Evolutionary conservation across 1,140 invertebrate species (phyloP).

Genomic region (Lysiphlebus fabarum): DNA sequence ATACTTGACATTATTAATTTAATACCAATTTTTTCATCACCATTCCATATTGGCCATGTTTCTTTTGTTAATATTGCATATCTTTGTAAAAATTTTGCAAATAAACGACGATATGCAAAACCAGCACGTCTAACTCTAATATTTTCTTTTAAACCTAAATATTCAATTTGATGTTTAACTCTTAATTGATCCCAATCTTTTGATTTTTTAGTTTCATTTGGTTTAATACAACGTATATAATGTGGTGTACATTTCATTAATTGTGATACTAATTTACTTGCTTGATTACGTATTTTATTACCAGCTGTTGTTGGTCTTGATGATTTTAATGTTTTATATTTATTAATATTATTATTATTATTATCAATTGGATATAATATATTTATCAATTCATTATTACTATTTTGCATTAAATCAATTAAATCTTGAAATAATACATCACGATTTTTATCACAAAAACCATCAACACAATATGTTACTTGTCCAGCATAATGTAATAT

Average conservation of each 20-base stretch:
- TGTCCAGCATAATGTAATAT: conserved; percentile 75
- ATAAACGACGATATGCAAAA: conserved; percentile 64
- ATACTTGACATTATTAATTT: conserved; percentile 61
- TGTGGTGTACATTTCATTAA: conserved; percentile 72
- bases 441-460: conserved; percentile 76
- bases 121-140: conserved; percentile 67
- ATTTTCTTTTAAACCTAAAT: conserved; percentile 66
- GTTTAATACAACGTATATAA: conserved; percentile 76
- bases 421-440: conserved; percentile 73
- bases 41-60: conserved; percentile 66
- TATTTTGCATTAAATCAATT: conserved; percentile 71
- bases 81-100: conserved; percentile 65
- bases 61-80: conserved; percentile 70
- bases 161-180: conserved; percentile 65
- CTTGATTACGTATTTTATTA: conserved; percentile 72
- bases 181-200: conserved; percentile 69
- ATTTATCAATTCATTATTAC: conserved; percentile 63
- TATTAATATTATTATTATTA: conserved; percentile 33
- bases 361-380: conserved; percentile 64
- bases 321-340: conserved; percentile 56
- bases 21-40: conserved; percentile 61
- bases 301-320: conserved; percentile 67
- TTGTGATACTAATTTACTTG: conserved; percentile 69
- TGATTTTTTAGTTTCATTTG: conserved; percentile 72
- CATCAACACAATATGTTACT: conserved; percentile 67